Conservation (phyloP, 2,113 vertebrate genomes). For the Oplegnathus fasciatus region DNA sequence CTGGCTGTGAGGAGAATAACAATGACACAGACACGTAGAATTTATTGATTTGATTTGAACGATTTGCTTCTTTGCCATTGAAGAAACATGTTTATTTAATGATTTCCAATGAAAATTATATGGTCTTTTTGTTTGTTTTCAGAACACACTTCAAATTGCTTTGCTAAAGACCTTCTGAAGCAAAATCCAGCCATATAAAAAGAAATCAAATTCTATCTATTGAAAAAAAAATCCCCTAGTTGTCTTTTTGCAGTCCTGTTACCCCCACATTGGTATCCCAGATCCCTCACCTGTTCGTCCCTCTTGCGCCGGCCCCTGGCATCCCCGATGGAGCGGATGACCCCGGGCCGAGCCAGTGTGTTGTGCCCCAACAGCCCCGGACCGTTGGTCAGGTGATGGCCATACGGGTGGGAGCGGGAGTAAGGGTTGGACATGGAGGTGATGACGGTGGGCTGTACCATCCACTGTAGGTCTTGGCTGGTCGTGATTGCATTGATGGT, state of each 20-base stretch:
- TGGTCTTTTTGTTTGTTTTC: neutral
- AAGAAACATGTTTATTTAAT: neutral
- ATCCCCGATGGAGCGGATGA: constrained; percentile 97
- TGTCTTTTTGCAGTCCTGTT: neutral
- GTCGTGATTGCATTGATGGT: constrained; percentile 99
- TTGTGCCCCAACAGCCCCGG: constrained; percentile 91
- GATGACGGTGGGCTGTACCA: constrained; percentile 99
- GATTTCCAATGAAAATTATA: neutral
- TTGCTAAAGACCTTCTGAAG: neutral
- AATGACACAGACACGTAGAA: neutral
- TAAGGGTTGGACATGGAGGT: constrained; percentile 99
- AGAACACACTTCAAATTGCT: neutral
- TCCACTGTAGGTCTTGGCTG: constrained; percentile 99
- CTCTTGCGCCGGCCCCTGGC: constrained; percentile 92
- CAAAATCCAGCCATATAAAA: neutral
- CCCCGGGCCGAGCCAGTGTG: constrained; percentile 91
- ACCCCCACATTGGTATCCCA: neutral
- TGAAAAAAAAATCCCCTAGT: neutral
- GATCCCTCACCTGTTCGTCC: constrained; percentile 91
- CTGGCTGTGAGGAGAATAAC: constrained; percentile 3
- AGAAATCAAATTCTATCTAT: neutral
- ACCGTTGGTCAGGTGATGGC: constrained; percentile 90
- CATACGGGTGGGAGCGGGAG: constrained; percentile 93
- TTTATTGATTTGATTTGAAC: neutral
- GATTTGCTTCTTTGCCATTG: neutral